These are phyloP conservation scores for Erethizon dorsatum DNA, from an alignment of 2,797 vertebrate species.

Conservation along the genomic window DNA sequence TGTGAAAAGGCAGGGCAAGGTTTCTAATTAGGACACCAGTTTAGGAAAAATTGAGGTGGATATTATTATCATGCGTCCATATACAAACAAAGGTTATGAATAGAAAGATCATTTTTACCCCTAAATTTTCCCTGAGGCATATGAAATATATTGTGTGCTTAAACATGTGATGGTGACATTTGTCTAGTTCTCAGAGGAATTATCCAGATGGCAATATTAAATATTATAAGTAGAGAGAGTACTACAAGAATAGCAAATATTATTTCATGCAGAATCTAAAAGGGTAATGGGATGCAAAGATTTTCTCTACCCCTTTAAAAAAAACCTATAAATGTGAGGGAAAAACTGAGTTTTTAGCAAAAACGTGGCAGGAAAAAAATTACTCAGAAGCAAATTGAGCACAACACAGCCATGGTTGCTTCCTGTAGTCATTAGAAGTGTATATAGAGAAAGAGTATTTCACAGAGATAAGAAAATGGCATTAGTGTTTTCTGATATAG, in stretches of 20 bases:
- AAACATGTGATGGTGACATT: background rate
- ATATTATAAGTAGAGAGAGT: constrained; percentile 2
- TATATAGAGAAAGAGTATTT: constrained; percentile 62
- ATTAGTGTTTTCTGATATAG: constrained; percentile 77
- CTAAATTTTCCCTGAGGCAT: background rate
- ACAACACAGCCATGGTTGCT: constrained; percentile 32
- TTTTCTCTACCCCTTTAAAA: constrained; percentile 7
- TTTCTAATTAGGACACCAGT: background rate
- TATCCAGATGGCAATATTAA: background rate
- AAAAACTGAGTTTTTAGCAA: constrained; percentile 52
- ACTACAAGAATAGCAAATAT: background rate
- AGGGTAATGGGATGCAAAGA: background rate
- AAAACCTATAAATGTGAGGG: background rate
- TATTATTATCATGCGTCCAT: background rate
- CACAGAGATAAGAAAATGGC: constrained; percentile 81
- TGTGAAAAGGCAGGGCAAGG: background rate
- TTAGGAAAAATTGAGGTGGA: background rate
- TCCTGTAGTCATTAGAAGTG: constrained; percentile 11
- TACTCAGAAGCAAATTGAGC: constrained; percentile 56
- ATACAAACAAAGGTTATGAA: background rate
- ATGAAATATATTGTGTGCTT: background rate
- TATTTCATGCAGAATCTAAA: background rate
- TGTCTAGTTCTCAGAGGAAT: background rate
- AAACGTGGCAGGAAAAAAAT: background rate
- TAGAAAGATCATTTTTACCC: background rate